A percentile compares a stretch with the other conserved stretches of the same genome.
phyloP scores from a whole-genome alignment of 2,113 vertebrate species.

The Callopanchax toddi region DNA sequence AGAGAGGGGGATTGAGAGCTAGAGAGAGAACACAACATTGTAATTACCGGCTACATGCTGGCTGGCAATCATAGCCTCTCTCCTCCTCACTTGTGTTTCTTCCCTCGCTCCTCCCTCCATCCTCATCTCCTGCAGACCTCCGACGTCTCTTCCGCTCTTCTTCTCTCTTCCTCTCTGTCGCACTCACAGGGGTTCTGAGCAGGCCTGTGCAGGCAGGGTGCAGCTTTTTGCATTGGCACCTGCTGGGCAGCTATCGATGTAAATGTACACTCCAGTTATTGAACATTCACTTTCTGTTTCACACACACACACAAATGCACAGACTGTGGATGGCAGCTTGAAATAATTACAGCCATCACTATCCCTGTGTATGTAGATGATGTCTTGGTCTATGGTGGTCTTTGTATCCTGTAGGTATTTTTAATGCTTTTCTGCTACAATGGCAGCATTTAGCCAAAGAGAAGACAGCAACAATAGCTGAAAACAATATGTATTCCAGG shows the following conservation, averaged over 20 bases:
- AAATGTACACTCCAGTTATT: slow-evolving; percentile 32
- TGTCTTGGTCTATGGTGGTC: not conserved
- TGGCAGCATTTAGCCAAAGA: not conserved
- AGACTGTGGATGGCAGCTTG: not conserved
- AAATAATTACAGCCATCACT: slow-evolving; percentile 48
- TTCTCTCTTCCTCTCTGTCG: slow-evolving; percentile 9
- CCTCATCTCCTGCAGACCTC: slow-evolving; percentile 48
- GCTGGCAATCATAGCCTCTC: slow-evolving; percentile 70
- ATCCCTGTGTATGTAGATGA: slow-evolving; percentile 6
- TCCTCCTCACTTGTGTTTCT: slow-evolving; percentile 47
- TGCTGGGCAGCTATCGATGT: slow-evolving; percentile 46
- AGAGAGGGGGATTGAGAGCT: slow-evolving; percentile 25
- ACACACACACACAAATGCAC: slow-evolving; percentile 25
- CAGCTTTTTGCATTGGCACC: slow-evolving; percentile 36
- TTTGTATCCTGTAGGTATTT: not conserved
- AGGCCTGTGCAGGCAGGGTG: slow-evolving; percentile 34
- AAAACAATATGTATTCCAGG: not conserved
- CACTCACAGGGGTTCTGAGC: slow-evolving; percentile 36
- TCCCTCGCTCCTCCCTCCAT: slow-evolving; percentile 38
- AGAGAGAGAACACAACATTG: slow-evolving; percentile 53
- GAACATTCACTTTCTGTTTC: slow-evolving; percentile 27
- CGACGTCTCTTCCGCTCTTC: slow-evolving; percentile 26
- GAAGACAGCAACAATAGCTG: no score
- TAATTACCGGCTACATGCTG: slow-evolving; percentile 73
- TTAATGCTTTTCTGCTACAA: not conserved